phyloP scores from a whole-genome alignment of 2,888 invertebrate genomes.

The Eupithecia abbreviata region DNA sequence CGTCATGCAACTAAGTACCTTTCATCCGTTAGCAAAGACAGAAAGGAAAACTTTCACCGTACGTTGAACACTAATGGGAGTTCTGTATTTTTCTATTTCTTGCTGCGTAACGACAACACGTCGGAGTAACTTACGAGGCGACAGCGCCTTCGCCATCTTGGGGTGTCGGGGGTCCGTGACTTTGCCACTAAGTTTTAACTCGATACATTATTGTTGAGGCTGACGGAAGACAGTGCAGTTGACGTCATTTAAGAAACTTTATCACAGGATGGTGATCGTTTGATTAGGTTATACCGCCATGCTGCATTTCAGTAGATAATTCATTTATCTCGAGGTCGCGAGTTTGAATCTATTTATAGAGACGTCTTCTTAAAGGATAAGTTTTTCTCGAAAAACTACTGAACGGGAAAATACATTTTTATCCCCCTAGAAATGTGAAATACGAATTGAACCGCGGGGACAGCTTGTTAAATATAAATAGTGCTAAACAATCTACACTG shows the following conservation, averaged over 20 bases:
- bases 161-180: constrained; percentile 17
- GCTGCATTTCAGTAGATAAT: background rate
- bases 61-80: constrained; percentile 55
- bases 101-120: constrained; percentile 21
- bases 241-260: constrained; percentile 14
- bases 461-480: too few relatives aligned
- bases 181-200: constrained; percentile 36
- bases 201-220: constrained; percentile 34
- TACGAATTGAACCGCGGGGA: too few relatives aligned
- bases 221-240: constrained; percentile 11
- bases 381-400: background rate
- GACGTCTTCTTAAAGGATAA: background rate
- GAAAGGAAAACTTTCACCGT: constrained; percentile 41
- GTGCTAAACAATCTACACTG: too few relatives aligned
- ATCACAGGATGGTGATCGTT: background rate
- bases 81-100: constrained; percentile 60
- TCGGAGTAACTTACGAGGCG: constrained; percentile 34
- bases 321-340: background rate
- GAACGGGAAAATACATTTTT: too few relatives aligned
- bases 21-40: constrained; percentile 20
- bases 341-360: background rate
- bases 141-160: constrained; percentile 17
- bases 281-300: constrained; percentile 7
- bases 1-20: background rate
- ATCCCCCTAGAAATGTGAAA: too few relatives aligned